Evolutionary conservation across 2,888 invertebrate genomes (phyloP).

Genomic region (Chaitophorus viminalis): DNA sequence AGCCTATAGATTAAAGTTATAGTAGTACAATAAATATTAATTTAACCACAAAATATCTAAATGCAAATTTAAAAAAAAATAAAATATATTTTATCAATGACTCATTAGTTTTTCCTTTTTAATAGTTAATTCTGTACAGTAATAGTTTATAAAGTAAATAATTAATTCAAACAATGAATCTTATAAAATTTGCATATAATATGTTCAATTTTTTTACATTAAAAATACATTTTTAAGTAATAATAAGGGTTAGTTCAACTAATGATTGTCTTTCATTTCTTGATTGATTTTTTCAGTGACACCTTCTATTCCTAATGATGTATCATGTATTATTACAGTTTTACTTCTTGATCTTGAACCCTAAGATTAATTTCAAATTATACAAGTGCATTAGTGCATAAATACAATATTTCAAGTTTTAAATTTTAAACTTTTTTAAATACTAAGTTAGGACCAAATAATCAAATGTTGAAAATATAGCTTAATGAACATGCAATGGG

Average conservation of each 20-base stretch:
- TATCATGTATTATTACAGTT: conserved; percentile 68
- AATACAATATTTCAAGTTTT: background rate
- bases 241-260: background rate
- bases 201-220: background rate
- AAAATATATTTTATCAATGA: no score
- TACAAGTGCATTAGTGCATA: background rate
- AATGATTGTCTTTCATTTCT: conserved; percentile 41
- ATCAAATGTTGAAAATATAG: no score
- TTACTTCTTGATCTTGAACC: conserved; percentile 74
- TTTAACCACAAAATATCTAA: no score
- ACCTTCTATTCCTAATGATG: conserved; percentile 41
- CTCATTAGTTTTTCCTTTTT: no score
- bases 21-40: no score
- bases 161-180: background rate
- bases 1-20: no score
- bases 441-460: no score
- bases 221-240: no score
- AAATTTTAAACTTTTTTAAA: background rate
- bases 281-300: conserved; percentile 47
- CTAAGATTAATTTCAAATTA: conserved; percentile 65
- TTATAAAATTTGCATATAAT: background rate
- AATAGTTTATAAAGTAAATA: no score
- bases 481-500: no score
- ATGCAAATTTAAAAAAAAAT: no score
- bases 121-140: no score